Conservation (phyloP, 2,888 invertebrate species). For the Tenodera sinensis region DNA sequence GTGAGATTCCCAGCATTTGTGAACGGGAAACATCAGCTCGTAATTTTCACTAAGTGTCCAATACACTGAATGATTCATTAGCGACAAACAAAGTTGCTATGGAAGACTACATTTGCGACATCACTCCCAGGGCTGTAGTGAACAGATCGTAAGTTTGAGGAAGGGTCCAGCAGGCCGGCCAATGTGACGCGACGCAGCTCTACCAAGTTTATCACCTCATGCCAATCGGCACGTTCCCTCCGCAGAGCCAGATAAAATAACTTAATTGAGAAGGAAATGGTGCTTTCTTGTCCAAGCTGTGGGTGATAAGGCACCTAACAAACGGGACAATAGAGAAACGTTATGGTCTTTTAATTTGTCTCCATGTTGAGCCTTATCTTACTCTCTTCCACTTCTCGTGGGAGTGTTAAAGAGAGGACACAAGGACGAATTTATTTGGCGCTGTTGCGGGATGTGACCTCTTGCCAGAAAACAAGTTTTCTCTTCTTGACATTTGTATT, state of each 20-base stretch:
- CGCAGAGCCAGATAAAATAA: slow-evolving; percentile 26
- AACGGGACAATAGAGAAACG: slow-evolving; percentile 27
- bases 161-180: neutral
- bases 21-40: too few relatives aligned
- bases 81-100: too few relatives aligned
- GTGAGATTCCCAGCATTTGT: too few relatives aligned
- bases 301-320: slow-evolving; percentile 26
- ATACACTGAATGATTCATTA: too few relatives aligned
- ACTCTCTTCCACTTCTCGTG: neutral
- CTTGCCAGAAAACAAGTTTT: neutral
- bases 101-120: neutral
- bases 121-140: neutral
- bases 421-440: neutral
- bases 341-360: slow-evolving; percentile 31
- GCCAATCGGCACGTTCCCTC: slow-evolving; percentile 23
- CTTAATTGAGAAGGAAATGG: slow-evolving; percentile 30
- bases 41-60: too few relatives aligned
- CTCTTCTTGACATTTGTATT: neutral
- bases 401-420: neutral
- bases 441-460: neutral
- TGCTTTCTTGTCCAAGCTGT: slow-evolving; percentile 18
- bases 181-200: neutral
- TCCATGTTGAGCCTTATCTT: slow-evolving; percentile 13
- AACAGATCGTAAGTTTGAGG: neutral
- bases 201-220: neutral